Conservation (phyloP, 2,888 invertebrate genomes). For the Epinotia ramella region DNA sequence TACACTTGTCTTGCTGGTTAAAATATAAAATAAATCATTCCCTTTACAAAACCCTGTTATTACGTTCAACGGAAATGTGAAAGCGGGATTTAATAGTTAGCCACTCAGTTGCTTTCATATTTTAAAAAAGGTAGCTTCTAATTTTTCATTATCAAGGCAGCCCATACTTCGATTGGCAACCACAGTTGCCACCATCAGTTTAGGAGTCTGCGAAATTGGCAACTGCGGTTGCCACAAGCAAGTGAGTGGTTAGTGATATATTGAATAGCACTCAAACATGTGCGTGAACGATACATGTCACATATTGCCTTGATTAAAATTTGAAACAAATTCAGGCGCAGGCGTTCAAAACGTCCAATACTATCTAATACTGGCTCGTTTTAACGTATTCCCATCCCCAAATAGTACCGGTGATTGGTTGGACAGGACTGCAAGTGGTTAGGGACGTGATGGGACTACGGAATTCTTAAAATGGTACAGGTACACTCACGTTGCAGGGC, state of each 20-base stretch:
- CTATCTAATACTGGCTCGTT: conserved; percentile 57
- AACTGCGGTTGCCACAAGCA: too few relatives aligned
- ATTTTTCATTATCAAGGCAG: too few relatives aligned
- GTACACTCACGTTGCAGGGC: conserved; percentile 44
- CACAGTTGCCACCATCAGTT: too few relatives aligned
- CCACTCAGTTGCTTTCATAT: too few relatives aligned
- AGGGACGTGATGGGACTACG: conserved; percentile 71
- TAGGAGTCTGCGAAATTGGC: too few relatives aligned
- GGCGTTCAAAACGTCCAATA: conserved; percentile 54
- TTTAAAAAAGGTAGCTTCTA: too few relatives aligned
- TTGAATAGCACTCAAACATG: not conserved
- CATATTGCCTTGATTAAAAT: conserved; percentile 13
- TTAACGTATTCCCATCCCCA: conserved; percentile 78
- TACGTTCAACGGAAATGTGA: not conserved
- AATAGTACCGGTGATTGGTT: conserved; percentile 78
- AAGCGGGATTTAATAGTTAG: too few relatives aligned
- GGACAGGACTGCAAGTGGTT: conserved; percentile 79
- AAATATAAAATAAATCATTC: not conserved
- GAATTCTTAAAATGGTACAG: conserved; percentile 53
- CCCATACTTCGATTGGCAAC: too few relatives aligned
- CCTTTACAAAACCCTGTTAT: not conserved
- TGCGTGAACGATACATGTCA: not conserved
- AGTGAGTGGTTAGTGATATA: too few relatives aligned
- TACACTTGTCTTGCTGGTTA: not conserved
- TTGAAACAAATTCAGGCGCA: conserved; percentile 28